Conservation (phyloP, 1,140 invertebrate species). For the Neomicropteryx cornuta region DNA sequence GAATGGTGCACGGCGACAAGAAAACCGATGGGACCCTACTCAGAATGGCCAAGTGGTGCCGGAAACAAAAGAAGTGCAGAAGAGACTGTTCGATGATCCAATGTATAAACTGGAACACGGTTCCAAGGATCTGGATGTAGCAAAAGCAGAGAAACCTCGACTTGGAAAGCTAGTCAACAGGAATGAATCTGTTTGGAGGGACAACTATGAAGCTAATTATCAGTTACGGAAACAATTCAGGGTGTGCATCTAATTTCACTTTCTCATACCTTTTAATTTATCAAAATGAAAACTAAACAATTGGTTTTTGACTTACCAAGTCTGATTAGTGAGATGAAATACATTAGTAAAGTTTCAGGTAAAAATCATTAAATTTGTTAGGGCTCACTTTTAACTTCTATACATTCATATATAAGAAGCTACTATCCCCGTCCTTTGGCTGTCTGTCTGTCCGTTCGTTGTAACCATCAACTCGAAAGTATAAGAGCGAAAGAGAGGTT, state of each 20-base stretch:
- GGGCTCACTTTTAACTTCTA: too few species aligned
- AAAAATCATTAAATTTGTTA: too few species aligned
- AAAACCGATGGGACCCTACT: slow-evolving; percentile 95
- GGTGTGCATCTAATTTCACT: slow-evolving; percentile 41
- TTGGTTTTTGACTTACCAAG: too few species aligned
- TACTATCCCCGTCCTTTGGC: too few species aligned
- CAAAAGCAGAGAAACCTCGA: slow-evolving; percentile 56
- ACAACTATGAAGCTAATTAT: slow-evolving; percentile 85
- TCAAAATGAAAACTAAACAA: too few species aligned
- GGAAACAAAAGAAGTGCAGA: slow-evolving; percentile 79
- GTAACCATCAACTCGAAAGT: too few species aligned
- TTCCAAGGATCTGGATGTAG: slow-evolving; percentile 63
- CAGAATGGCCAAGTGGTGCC: slow-evolving; percentile 92
- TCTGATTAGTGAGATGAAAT: too few species aligned
- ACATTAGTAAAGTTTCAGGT: too few species aligned
- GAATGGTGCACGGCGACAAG: slow-evolving; percentile 88
- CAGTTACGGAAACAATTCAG: slow-evolving; percentile 72
- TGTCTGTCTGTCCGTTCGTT: too few species aligned
- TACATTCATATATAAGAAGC: too few species aligned
- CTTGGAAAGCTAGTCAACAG: slow-evolving; percentile 64
- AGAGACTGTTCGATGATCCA: slow-evolving; percentile 82
- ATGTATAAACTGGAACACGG: slow-evolving; percentile 96
- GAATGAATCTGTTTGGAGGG: slow-evolving; percentile 72
- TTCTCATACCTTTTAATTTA: too few species aligned
- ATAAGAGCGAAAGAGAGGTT: too few species aligned